Evolutionary conservation across 2,797 vertebrate species (phyloP), one percentile per base, ranked within the genome.

Genomic region (Enoplosus armatus): DNA sequence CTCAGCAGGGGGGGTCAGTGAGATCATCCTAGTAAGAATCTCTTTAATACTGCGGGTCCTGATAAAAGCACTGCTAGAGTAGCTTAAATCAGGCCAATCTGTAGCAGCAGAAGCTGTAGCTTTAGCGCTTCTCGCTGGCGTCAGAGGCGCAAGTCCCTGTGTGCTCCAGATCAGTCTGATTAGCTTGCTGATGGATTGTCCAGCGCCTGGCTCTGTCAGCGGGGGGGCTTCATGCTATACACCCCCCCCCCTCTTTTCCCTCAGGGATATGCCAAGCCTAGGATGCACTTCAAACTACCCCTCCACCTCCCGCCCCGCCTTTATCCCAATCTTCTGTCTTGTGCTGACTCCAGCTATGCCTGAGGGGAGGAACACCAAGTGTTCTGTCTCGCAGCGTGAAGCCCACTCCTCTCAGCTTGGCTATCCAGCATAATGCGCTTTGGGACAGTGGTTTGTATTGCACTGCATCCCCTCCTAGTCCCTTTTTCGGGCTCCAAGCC

Each of bases 81-180:
- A 81, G 86, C 87, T 89, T 84, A 89, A 94, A 93, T 94, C 91
- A 93, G 91, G 84, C 88, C 86, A 87, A 79, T 87, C 88, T 86
- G 82, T 68, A 75, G 81, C 75, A 29, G 87, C 80, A 82, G 86
- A 87, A 75, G 85, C 89, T 80, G 63, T 62, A 75, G 89, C 82
- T 68, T 41, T 58, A 59, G 82, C 71, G 29, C 80, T 76, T 72
- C 83, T 71, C 20, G 39, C 60, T 16, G 8, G 53, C 69, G 41
- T 89, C 78, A 82, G 70, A 85, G 85, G 71, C 76, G 20, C 26
- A 11, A 48, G 85, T 87, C 68, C 48, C 81, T 72, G 53, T 82
- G 54, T 85, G 90, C 90, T 91, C 82, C 87, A 89, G 90, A 92
- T 93, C 87, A 92, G 87, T 89, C 92, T 95, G 93, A 95, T 95